A percentile compares a stretch with the other conserved stretches of the same genome.
phyloP scores from a whole-genome alignment of 1,140 invertebrate genomes.

The Probaryconus sp. region DNA sequence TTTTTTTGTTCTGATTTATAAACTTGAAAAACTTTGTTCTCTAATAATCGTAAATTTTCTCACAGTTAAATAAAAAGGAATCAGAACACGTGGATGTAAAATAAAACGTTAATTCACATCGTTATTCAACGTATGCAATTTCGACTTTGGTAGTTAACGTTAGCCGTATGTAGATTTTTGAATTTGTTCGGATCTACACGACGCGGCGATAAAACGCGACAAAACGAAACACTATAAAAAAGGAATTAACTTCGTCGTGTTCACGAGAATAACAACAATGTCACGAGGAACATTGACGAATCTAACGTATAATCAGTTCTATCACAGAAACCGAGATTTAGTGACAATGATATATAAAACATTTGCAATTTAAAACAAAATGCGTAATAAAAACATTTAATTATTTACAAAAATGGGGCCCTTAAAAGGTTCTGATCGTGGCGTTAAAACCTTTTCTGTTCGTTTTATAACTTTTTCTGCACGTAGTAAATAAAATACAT shows the following conservation, averaged over 20 bases:
- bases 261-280: too few species aligned
- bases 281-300: conserved; percentile 56
- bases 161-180: conserved; percentile 52
- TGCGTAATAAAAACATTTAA: too few species aligned
- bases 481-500: too few species aligned
- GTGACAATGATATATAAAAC: conserved; percentile 10
- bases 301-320: conserved; percentile 48
- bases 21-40: conserved; percentile 1
- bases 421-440: too few species aligned
- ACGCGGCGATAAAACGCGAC: conserved; percentile 51
- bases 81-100: conserved; percentile 39
- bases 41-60: conserved; percentile 34
- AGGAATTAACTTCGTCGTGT: conserved; percentile 56
- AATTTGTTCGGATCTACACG: conserved; percentile 39
- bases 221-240: conserved; percentile 54
- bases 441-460: too few species aligned
- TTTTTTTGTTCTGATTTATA: background rate
- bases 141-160: conserved; percentile 37
- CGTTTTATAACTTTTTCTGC: too few species aligned
- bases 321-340: conserved; percentile 16
- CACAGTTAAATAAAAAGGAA: conserved; percentile 41
- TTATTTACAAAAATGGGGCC: too few species aligned
- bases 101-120: conserved; percentile 53
- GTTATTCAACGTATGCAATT: conserved; percentile 20
- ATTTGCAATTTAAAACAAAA: conserved; percentile 23